A percentile compares a stretch with the other conserved stretches of the same genome.
phyloP scores from a whole-genome alignment of 2,113 vertebrate genomes.

The Tupaia chinensis region DNA sequence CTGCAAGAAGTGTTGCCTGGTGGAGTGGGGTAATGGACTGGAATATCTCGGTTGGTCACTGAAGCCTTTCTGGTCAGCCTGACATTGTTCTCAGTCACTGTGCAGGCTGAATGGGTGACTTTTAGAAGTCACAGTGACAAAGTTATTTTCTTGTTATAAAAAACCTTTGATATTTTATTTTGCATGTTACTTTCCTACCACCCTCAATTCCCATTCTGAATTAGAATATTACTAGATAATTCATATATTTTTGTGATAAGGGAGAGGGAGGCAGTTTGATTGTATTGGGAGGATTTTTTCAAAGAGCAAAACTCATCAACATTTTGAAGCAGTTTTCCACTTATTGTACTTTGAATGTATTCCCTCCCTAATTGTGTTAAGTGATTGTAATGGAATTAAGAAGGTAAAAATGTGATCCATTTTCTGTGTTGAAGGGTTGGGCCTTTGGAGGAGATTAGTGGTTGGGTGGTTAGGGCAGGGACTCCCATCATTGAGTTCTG shows the following conservation, averaged over 20 bases:
- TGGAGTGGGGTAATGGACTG: not conserved
- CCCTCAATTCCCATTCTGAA: not conserved
- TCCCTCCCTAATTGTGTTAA: too few relatives aligned
- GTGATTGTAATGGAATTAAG: too few relatives aligned
- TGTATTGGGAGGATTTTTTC: not conserved
- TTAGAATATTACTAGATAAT: not conserved
- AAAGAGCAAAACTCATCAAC: not conserved
- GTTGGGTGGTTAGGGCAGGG: too few relatives aligned
- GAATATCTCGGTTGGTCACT: conserved; percentile 43
- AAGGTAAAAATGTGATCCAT: too few relatives aligned
- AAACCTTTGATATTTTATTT: not conserved
- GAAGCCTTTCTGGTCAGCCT: conserved; percentile 12
- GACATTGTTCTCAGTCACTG: conserved; percentile 22
- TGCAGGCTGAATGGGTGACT: not conserved
- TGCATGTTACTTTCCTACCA: not conserved
- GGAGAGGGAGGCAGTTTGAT: not conserved
- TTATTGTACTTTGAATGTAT: too few relatives aligned
- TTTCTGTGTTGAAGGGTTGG: too few relatives aligned
- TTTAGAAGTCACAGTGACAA: conserved; percentile 55
- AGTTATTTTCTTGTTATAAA: conserved; percentile 51
- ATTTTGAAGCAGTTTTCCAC: not conserved
- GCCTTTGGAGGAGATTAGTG: too few relatives aligned
- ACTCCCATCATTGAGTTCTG: too few relatives aligned
- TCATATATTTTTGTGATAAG: not conserved
- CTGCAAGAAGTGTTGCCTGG: not conserved